These are phyloP conservation scores for Hepsetus odoe DNA, from an alignment of 2,113 vertebrate species.

Conservation along the genomic window DNA sequence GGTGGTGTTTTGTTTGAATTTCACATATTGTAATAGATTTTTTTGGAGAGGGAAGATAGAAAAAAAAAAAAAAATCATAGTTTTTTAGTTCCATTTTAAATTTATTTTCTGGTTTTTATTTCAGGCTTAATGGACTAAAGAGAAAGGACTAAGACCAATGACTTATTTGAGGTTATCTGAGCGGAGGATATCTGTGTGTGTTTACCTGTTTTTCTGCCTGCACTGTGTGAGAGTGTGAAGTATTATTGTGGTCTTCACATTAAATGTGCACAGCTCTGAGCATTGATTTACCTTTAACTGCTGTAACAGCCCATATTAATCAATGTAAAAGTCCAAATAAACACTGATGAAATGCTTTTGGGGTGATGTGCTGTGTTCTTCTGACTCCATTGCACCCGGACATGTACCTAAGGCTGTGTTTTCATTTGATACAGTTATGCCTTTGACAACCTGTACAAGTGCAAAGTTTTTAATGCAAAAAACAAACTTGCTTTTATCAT, in stretches of 20 bases:
- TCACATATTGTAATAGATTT: neutral
- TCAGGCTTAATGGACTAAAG: conserved; percentile 4
- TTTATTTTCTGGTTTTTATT: conserved; percentile 51
- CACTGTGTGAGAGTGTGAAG: conserved; percentile 1
- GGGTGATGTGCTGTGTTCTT: neutral
- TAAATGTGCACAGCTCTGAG: neutral
- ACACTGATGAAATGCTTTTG: neutral
- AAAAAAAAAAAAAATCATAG: conserved; percentile 12
- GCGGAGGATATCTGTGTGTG: conserved; percentile 14
- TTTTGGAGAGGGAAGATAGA: neutral
- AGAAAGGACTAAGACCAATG: conserved; percentile 11
- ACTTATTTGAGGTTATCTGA: conserved; percentile 38
- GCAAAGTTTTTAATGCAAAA: too few species aligned
- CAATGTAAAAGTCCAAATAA: conserved; percentile 51
- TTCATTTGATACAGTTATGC: too few species aligned
- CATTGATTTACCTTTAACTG: conserved; percentile 36
- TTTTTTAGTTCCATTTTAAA: conserved; percentile 53
- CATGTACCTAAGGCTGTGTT: too few species aligned
- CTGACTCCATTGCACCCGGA: too few species aligned
- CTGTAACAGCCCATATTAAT: conserved; percentile 53
- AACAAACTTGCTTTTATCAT: too few species aligned
- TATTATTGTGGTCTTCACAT: neutral
- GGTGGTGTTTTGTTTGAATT: conserved; percentile 4
- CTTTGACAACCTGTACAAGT: too few species aligned
- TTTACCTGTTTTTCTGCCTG: conserved; percentile 8